Percentiles rank a stretch among this genome's conserved stretches.
Conservation (phyloP, 2,113 vertebrate genomes). For the Gavialis gangeticus region DNA sequence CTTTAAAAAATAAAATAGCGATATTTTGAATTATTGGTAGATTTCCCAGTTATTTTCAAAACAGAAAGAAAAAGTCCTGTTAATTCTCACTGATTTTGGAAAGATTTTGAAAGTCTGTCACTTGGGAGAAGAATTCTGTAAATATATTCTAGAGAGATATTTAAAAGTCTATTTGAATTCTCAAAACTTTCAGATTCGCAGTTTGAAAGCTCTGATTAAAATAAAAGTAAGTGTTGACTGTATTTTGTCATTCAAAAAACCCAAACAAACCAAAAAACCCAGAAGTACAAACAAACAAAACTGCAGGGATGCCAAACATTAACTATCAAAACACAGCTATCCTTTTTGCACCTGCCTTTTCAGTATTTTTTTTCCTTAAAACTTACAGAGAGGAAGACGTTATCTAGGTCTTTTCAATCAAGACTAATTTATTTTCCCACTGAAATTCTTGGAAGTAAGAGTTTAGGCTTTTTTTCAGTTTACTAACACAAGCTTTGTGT, state of each 20-base stretch:
- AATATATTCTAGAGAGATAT: not conserved
- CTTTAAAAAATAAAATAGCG: fast-evolving
- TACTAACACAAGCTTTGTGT: not conserved
- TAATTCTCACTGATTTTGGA: not conserved
- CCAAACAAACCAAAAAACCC: not conserved
- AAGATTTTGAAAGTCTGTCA: not conserved
- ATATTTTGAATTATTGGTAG: not conserved
- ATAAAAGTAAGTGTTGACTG: not conserved
- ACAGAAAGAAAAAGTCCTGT: not conserved
- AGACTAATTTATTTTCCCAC: not conserved
- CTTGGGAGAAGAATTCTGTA: not conserved
- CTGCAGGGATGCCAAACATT: not conserved
- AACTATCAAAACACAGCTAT: not conserved
- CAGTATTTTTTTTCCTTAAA: not conserved
- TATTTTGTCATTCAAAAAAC: not conserved
- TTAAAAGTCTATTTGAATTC: not conserved
- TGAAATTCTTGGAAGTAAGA: not conserved
- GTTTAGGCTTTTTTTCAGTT: not conserved
- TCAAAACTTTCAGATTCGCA: not conserved
- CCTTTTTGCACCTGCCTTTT: not conserved
- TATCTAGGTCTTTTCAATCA: not conserved
- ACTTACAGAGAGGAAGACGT: not conserved
- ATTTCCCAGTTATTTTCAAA: not conserved
- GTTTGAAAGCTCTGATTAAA: not conserved
- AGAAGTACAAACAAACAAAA: not conserved